Percentiles rank a stretch among this genome's conserved stretches.
phyloP scores from a whole-genome alignment of 2,888 invertebrate genomes.

The Netelia inedita region DNA sequence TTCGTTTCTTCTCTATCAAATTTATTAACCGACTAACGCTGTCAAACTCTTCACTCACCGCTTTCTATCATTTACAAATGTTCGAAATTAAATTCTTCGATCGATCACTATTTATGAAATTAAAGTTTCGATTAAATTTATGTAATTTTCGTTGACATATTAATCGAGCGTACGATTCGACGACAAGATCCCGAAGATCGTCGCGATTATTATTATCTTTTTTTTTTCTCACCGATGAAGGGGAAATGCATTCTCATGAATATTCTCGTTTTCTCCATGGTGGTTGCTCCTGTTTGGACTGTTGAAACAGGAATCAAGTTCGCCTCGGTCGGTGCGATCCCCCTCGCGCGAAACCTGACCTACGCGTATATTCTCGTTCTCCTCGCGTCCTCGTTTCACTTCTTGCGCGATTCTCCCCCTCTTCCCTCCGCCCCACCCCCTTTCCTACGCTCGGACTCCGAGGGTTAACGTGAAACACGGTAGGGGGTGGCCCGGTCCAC shows the following conservation, averaged over 20 bases:
- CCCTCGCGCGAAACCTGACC: slow-evolving; percentile 69
- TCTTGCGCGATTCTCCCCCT: too few relatives aligned
- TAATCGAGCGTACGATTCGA: too few relatives aligned
- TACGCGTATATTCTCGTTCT: slow-evolving; percentile 65
- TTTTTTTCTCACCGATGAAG: too few relatives aligned
- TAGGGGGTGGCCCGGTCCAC: slow-evolving; percentile 48
- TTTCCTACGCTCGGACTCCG: not conserved
- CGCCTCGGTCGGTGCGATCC: slow-evolving; percentile 20
- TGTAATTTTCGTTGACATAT: too few relatives aligned
- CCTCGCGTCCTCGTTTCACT: slow-evolving; percentile 54
- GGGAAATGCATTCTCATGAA: not conserved
- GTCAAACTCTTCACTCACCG: not conserved
- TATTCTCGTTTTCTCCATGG: slow-evolving; percentile 15
- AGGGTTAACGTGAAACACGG: slow-evolving; percentile 56
- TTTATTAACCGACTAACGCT: slow-evolving; percentile 20
- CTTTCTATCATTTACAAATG: not conserved
- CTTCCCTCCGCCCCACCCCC: too few relatives aligned
- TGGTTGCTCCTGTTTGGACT: slow-evolving; percentile 17
- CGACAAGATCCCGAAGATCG: too few relatives aligned
- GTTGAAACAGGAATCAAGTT: slow-evolving; percentile 54
- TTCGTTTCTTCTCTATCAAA: slow-evolving; percentile 14
- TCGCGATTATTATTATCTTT: too few relatives aligned
- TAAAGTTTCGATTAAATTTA: not conserved
- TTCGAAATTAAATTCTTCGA: too few relatives aligned
- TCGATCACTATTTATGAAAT: not conserved